phyloP scores from a whole-genome alignment of 2,113 vertebrate species.

The Alethe diademata region DNA sequence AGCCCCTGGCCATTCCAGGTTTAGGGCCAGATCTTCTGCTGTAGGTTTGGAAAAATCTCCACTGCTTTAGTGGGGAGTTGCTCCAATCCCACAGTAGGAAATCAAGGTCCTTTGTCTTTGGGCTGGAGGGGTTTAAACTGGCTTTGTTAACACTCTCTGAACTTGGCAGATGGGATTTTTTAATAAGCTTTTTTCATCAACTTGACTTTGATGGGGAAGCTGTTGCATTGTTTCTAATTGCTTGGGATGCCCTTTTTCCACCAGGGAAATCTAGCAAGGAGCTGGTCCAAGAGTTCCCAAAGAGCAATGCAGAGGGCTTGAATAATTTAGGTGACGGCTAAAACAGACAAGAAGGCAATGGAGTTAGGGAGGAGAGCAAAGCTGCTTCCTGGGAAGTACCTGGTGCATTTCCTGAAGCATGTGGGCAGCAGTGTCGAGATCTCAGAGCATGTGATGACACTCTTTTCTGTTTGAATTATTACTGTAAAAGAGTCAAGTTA shows the following conservation, averaged over 20 bases:
- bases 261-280: background rate
- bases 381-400: background rate
- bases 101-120: rapidly evolving
- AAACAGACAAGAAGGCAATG: background rate
- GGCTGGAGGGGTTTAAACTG: background rate
- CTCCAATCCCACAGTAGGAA: background rate
- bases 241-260: background rate
- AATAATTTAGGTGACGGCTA: background rate
- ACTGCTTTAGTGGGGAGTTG: background rate
- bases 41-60: background rate
- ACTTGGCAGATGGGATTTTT: background rate
- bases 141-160: background rate
- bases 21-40: background rate
- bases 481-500: background rate
- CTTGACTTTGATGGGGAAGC: background rate
- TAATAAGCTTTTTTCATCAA: constrained; percentile 7
- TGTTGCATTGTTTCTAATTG: background rate
- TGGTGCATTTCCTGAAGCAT: background rate
- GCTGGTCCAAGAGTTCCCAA: background rate
- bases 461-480: background rate
- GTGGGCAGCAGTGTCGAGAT: background rate
- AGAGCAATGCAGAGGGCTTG: background rate
- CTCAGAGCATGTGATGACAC: background rate
- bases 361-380: background rate
- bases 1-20: background rate